Percentiles rank a stretch among this genome's conserved stretches.
phyloP scores from a whole-genome alignment of 2,797 vertebrate genomes.

The Scolopax rusticola region DNA sequence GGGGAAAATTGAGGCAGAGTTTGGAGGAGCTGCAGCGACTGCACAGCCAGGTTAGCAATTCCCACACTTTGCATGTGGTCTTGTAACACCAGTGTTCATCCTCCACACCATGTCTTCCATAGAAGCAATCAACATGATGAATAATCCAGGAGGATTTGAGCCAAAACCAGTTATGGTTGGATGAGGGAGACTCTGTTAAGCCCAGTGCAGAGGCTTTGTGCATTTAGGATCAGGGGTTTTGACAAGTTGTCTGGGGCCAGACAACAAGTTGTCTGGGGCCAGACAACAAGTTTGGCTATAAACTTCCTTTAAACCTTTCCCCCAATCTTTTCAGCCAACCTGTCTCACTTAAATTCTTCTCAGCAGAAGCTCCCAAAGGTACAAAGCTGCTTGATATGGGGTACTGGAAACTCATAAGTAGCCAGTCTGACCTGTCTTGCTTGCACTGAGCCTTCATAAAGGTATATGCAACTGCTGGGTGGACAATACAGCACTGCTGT shows the following conservation, averaged over 20 bases:
- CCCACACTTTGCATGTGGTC: not conserved
- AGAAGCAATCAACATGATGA: not conserved
- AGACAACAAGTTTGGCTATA: not conserved
- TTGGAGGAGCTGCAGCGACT: slow-evolving; percentile 90
- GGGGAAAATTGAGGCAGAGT: slow-evolving; percentile 85
- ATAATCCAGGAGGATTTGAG: not conserved
- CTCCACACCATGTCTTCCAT: not conserved
- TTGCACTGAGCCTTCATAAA: not conserved
- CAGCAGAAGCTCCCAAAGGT: not conserved
- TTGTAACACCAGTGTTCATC: not conserved
- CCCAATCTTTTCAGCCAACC: not conserved
- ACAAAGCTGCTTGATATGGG: not conserved
- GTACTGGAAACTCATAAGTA: not conserved
- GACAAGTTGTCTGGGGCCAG: not conserved
- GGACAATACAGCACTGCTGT: not conserved
- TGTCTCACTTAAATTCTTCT: not conserved
- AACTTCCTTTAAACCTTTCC: not conserved
- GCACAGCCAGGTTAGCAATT: slow-evolving; percentile 90
- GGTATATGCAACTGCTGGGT: not conserved
- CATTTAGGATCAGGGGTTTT: not conserved
- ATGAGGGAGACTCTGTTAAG: not conserved
- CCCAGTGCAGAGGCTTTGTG: not conserved
- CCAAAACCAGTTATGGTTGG: not conserved
- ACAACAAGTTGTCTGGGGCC: not conserved
- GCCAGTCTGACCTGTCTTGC: not conserved